phyloP scores from a whole-genome alignment of 2,113 vertebrate genomes.

The Bungarus multicinctus region DNA sequence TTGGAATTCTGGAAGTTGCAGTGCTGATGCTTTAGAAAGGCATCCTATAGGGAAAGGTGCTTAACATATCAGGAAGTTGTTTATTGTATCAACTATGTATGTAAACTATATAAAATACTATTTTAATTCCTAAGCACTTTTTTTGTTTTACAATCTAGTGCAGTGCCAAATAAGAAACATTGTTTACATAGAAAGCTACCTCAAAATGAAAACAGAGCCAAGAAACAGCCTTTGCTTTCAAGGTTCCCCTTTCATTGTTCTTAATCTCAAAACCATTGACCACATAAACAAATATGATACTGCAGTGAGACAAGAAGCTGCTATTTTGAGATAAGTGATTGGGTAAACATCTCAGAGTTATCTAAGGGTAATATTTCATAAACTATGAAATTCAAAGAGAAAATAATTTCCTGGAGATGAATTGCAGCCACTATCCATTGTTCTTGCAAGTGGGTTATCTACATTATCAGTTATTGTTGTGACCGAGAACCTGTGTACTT shows the following conservation, averaged over 20 bases:
- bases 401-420: constrained; percentile 35
- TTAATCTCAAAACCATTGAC: constrained; percentile 21
- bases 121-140: not conserved
- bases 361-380: constrained; percentile 13
- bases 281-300: constrained; percentile 20
- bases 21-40: not conserved
- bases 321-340: constrained; percentile 18
- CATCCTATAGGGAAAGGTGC: not conserved
- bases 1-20: not conserved
- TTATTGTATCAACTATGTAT: not conserved
- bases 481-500: constrained; percentile 8
- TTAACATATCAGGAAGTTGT: not conserved
- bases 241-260: not conserved
- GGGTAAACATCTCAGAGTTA: constrained; percentile 24
- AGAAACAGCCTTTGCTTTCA: not conserved
- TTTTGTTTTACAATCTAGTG: not conserved
- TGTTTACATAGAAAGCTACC: not conserved
- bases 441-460: constrained; percentile 23
- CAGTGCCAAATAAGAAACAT: not conserved
- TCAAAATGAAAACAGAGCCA: not conserved
- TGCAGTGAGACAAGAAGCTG: constrained; percentile 13
- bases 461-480: not conserved
- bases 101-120: not conserved
- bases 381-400: constrained; percentile 4
- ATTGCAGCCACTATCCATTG: constrained; percentile 10